Evolutionary conservation across 2,113 vertebrate species (phyloP), one percentile per base, ranked within the genome.

Genomic region (Prinia subflava): DNA sequence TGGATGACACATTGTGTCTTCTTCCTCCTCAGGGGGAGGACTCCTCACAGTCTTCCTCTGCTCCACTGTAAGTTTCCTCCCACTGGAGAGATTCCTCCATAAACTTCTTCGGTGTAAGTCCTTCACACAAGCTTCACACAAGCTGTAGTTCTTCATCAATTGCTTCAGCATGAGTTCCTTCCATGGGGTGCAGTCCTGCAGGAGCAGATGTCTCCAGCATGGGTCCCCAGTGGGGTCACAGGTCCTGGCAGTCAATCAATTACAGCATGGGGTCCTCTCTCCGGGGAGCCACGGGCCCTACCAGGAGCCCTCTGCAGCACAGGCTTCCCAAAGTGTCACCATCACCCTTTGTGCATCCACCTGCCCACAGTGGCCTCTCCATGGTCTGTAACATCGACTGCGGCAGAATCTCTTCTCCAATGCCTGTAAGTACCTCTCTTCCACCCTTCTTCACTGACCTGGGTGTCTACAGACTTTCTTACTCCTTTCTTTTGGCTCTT

Each of bases 391-490:
- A 6, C 4, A 37, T 0, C 1, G 7, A 4, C 30, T 76, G 22
- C 30, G 31, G 3, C 0, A 0, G 27, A 57, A 65, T 11, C 15
- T 55, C 50, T 56, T 13, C 28, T 71, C 22, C 0, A 0, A 10
- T 1, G 4, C 12, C 52, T 33, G 11, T 6, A 69, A 69, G 4
- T 14, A 31, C 3, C 9, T 63, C 14, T 20, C 53, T 5, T 37
- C 5, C 5, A 12, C 47, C 15, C 24, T 76, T 52, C 31, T 59
- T 39, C 39, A 50, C 9, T 53, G 25, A 46, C 33, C 19, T 82
- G 56, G 33, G 19, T 50, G 22, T 42, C 35, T 71, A 27, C 30
- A 76, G 8, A 12, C 13, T 21, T 67, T 59, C 44, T 77, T 35
- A 23, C 11, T 64, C 16, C 17, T 46, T 20, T 46, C 18, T 69